Evolutionary conservation across 1,140 invertebrate genomes (phyloP).

Genomic region (Chlorops oryzae): DNA sequence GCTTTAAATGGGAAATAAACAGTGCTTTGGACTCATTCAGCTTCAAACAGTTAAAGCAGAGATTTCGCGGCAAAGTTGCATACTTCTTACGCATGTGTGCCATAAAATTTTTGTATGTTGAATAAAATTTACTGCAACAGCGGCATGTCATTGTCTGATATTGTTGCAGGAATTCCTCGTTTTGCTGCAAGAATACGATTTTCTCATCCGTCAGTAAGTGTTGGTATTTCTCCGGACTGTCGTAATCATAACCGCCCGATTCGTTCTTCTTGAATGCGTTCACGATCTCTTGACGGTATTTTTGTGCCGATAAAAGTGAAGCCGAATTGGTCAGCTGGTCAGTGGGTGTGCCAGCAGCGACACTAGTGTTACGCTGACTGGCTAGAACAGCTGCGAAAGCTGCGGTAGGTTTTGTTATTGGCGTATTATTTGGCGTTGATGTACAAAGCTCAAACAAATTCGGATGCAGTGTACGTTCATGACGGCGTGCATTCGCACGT

Average conservation of each 20-base stretch:
- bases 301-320: constrained; percentile 22
- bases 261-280: constrained; percentile 42
- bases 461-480: constrained; percentile 44
- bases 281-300: constrained; percentile 40
- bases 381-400: constrained; percentile 37
- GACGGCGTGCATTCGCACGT: constrained; percentile 44
- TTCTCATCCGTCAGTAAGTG: constrained; percentile 37
- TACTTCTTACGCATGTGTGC: constrained; percentile 48
- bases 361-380: constrained; percentile 34
- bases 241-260: constrained; percentile 40
- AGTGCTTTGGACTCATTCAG: constrained; percentile 45
- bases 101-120: constrained; percentile 47
- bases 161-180: constrained; percentile 42
- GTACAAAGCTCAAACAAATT: constrained; percentile 43
- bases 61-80: constrained; percentile 36
- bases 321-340: constrained; percentile 22
- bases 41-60: constrained; percentile 46
- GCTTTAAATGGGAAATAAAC: constrained; percentile 46
- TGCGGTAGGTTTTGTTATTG: constrained; percentile 38
- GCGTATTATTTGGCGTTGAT: constrained; percentile 35
- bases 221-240: constrained; percentile 43
- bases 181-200: constrained; percentile 41
- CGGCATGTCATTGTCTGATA: constrained; percentile 46
- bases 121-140: constrained; percentile 40
- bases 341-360: constrained; percentile 29